Evolutionary conservation across 1,140 invertebrate genomes (phyloP).

Genomic region (Drosophila takahashii): DNA sequence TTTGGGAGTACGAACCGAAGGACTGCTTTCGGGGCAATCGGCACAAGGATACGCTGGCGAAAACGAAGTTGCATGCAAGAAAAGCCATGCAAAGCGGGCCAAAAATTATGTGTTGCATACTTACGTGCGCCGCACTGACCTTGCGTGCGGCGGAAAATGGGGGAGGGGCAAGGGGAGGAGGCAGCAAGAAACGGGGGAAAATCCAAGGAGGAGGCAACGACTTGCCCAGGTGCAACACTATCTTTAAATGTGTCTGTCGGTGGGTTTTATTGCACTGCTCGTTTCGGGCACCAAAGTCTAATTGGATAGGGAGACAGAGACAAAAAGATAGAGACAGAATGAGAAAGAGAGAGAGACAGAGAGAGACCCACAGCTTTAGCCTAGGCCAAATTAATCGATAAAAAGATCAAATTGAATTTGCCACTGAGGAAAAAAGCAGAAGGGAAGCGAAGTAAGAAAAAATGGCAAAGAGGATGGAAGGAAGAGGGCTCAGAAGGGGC

Average conservation of each 20-base stretch:
- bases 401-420: conserved; percentile 52
- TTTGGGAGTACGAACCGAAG: not conserved
- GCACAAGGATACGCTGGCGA: conserved; percentile 53
- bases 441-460: not conserved
- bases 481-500: not conserved
- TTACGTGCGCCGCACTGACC: conserved; percentile 77
- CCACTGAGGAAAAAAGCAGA: not conserved
- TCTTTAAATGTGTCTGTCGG: conserved; percentile 34
- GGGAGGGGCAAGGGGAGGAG: not conserved
- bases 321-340: not conserved
- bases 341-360: not conserved
- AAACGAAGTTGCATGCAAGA: conserved; percentile 55
- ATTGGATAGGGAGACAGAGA: conserved; percentile 68
- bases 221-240: conserved; percentile 35
- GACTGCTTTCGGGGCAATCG: conserved; percentile 29
- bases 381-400: conserved; percentile 71
- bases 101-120: conserved; percentile 80
- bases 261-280: conserved; percentile 72
- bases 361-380: conserved; percentile 15
- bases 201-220: conserved; percentile 16
- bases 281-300: conserved; percentile 72
- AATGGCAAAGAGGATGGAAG: not conserved
- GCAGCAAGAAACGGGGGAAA: not conserved
- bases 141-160: conserved; percentile 51
- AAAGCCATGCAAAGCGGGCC: conserved; percentile 50